Evolutionary conservation across 2,113 vertebrate species (phyloP).

Genomic region (Eulemur rufifrons): DNA sequence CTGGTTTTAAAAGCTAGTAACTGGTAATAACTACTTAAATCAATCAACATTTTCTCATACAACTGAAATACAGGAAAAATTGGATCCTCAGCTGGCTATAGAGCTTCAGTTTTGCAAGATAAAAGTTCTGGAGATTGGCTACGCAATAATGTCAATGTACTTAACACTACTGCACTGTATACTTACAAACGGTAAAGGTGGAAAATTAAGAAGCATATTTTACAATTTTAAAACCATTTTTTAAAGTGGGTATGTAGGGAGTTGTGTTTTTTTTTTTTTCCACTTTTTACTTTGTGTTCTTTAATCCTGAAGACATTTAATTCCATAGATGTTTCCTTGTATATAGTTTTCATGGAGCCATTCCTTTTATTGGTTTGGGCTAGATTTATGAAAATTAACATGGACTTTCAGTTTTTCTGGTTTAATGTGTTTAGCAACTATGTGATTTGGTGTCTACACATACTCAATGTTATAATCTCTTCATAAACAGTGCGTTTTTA

Average conservation of each 20-base stretch:
- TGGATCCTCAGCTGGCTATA: neutral
- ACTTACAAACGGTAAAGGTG: neutral
- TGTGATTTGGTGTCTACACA: neutral
- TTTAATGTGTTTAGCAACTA: neutral
- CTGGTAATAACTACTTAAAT: neutral
- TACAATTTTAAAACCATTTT: neutral
- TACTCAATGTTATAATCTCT: neutral
- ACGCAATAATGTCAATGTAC: neutral
- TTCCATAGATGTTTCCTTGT: neutral
- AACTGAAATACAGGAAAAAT: neutral
- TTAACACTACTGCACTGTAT: neutral
- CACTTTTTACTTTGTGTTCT: neutral
- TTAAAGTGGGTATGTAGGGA: neutral
- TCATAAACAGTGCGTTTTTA: neutral
- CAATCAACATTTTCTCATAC: neutral
- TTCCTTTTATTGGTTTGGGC: neutral
- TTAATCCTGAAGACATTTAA: neutral
- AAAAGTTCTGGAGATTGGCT: neutral
- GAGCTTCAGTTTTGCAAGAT: neutral
- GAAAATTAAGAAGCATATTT: neutral
- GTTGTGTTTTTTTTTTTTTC: neutral
- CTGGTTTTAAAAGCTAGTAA: constrained; percentile 37
- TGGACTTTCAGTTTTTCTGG: neutral
- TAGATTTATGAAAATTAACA: neutral
- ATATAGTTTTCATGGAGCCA: neutral